These are phyloP conservation scores for Lamellibrachia luymesi DNA, from an alignment of 1,140 invertebrate species.

Conservation along the genomic window DNA sequence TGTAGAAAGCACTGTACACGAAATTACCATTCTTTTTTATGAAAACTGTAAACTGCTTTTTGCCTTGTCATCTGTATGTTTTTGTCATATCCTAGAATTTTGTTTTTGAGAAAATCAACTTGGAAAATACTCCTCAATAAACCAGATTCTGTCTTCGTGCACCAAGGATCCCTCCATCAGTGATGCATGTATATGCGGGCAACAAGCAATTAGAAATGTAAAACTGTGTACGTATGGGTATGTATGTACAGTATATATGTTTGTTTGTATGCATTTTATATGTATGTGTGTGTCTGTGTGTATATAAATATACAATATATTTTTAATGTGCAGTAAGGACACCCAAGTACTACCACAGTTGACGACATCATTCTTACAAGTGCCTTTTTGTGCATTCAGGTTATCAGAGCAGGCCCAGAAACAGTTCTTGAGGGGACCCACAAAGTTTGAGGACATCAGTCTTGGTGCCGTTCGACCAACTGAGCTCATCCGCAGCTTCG, in stretches of 20 bases:
- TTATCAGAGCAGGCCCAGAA: slow-evolving; percentile 53
- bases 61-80: no score
- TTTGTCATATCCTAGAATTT: no score
- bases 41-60: no score
- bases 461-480: slow-evolving; percentile 54
- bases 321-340: background rate
- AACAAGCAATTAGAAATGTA: no score
- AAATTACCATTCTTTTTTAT: no score
- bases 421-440: slow-evolving; percentile 41
- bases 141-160: no score
- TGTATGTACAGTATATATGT: background rate
- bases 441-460: slow-evolving; percentile 52
- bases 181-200: no score
- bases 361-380: slow-evolving; percentile 1
- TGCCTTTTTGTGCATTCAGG: slow-evolving; percentile 35
- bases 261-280: background rate
- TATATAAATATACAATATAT: no score
- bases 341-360: background rate
- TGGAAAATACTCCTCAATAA: no score
- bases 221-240: background rate
- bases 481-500: slow-evolving; percentile 74
- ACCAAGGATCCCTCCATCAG: no score
- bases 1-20: background rate
- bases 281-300: background rate
- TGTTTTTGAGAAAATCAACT: no score